These are phyloP conservation scores for Sparidentex hasta DNA, from an alignment of 2,797 vertebrate genomes.

Conservation along the genomic window DNA sequence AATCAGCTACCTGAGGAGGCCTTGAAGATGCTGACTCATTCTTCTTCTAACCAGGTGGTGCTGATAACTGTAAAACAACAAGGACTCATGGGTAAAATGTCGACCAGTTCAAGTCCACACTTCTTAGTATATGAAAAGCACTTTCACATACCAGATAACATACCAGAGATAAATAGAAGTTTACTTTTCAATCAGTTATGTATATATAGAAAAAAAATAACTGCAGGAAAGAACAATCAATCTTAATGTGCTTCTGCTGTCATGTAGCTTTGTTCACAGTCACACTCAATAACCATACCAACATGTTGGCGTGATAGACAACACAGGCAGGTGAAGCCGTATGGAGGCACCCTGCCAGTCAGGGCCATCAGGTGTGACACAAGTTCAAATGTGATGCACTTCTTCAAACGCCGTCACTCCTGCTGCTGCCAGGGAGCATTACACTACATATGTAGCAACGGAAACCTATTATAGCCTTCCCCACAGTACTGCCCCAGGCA, in stretches of 20 bases:
- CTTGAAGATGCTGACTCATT: neutral
- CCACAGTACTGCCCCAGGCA: conserved; percentile 61
- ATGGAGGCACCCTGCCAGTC: conserved; percentile 20
- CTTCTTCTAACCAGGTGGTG: neutral
- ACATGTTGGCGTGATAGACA: conserved; percentile 2
- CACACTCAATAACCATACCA: conserved; percentile 8
- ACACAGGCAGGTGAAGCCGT: conserved; percentile 22
- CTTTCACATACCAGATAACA: neutral
- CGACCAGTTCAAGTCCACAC: neutral
- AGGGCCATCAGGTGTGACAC: conserved; percentile 34
- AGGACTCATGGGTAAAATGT: neutral
- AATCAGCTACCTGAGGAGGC: neutral
- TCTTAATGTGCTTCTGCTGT: neutral
- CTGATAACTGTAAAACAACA: conserved; percentile 11
- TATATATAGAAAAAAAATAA: neutral
- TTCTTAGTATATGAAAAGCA: neutral
- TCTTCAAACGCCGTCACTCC: conserved; percentile 49
- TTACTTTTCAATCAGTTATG: neutral
- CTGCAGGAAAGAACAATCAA: neutral
- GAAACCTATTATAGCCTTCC: conserved; percentile 68
- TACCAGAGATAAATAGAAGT: neutral
- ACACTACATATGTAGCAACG: conserved; percentile 54
- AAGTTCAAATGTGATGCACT: conserved; percentile 51
- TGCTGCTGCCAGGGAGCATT: conserved; percentile 50
- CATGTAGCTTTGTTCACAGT: neutral